Percentiles rank a stretch among this genome's conserved stretches.
Conservation (phyloP, 2,113 vertebrate species). For the Malurus cyaneus region DNA sequence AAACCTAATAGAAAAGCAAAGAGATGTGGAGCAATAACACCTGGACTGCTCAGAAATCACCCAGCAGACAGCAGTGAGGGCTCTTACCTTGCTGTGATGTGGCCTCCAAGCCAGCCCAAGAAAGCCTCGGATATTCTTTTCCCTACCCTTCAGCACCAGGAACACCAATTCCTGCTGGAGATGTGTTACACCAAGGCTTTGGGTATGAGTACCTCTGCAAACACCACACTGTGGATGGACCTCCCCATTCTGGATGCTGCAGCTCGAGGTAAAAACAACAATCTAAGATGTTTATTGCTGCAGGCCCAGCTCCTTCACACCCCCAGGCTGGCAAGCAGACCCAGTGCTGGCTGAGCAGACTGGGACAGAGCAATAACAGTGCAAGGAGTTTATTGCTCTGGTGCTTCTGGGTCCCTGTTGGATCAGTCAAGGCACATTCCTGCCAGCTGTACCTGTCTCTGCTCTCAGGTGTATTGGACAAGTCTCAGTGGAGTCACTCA, state of each 20-base stretch:
- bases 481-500: not conserved
- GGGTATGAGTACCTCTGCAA: not conserved
- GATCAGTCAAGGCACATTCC: not conserved
- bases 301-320: not conserved
- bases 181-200: rapidly evolving
- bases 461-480: not conserved
- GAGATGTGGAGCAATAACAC: not conserved
- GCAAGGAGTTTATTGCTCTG: not conserved
- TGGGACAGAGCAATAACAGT: not conserved
- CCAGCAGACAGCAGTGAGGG: not conserved
- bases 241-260: not conserved
- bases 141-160: not conserved
- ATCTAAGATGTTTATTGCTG: not conserved
- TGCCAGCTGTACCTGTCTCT: not conserved
- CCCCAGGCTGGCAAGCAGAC: not conserved
- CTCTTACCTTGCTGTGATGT: not conserved
- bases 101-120: not conserved
- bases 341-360: not conserved
- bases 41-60: not conserved
- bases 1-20: not conserved
- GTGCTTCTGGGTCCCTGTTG: not conserved
- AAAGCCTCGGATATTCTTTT: not conserved
- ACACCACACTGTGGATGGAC: not conserved
- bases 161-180: too few species aligned
- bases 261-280: not conserved